phyloP scores from a whole-genome alignment of 1,140 invertebrate species.

The Drosophila takahashii region DNA sequence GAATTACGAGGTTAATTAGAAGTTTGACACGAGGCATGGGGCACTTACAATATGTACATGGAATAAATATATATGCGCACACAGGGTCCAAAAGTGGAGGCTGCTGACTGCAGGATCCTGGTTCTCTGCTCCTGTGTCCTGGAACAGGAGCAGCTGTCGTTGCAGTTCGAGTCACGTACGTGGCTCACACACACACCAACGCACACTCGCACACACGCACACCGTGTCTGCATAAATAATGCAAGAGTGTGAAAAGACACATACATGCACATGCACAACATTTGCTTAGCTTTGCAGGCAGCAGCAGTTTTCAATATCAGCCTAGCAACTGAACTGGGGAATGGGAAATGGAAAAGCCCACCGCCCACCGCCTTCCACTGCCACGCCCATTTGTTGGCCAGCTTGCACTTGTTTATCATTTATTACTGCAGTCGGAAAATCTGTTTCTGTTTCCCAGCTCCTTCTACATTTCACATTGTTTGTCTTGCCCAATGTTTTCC shows the following conservation, averaged over 20 bases:
- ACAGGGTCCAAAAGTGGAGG: constrained; percentile 1
- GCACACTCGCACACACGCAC: constrained; percentile 18
- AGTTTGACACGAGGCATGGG: constrained; percentile 54
- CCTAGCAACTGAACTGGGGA: constrained; percentile 29
- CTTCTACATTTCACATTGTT: constrained; percentile 48
- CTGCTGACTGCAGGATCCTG: background rate
- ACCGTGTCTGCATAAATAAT: constrained; percentile 42
- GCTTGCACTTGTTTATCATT: constrained; percentile 77
- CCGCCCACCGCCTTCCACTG: background rate
- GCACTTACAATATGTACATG: constrained; percentile 50
- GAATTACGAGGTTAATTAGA: constrained; percentile 55
- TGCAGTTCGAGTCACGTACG: constrained; percentile 71
- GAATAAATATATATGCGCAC: constrained; percentile 35
- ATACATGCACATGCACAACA: constrained; percentile 13
- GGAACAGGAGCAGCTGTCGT: constrained; percentile 46
- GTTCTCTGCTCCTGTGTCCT: constrained; percentile 8
- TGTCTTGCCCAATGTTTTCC: constrained; percentile 22
- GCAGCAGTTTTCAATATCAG: constrained; percentile 64
- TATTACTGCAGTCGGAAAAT: constrained; percentile 74
- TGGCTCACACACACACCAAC: constrained; percentile 5
- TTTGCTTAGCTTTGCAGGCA: constrained; percentile 40
- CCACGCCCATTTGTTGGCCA: constrained; percentile 57
- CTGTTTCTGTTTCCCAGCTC: constrained; percentile 33
- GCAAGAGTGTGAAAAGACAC: constrained; percentile 52
- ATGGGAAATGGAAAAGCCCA: background rate